A percentile compares a stretch with the other conserved stretches of the same genome.
Conservation (phyloP, 2,888 invertebrate genomes). For the Brachylomia viminalis region DNA sequence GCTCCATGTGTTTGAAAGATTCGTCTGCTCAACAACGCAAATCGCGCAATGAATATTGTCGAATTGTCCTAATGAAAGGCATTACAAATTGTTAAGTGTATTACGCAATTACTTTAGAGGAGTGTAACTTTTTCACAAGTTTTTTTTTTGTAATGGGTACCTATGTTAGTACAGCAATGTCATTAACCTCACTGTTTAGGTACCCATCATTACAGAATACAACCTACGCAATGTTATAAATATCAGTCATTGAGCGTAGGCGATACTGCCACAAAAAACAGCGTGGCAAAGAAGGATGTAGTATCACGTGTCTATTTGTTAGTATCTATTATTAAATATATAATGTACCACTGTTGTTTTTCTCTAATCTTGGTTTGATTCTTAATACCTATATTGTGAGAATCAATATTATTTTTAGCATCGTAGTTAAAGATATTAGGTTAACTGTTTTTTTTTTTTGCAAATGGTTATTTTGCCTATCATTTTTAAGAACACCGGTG, state of each 20-base stretch:
- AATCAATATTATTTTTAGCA: constrained; percentile 5
- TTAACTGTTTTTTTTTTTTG: background rate
- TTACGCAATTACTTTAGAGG: background rate
- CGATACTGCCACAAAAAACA: constrained; percentile 14
- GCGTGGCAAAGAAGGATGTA: constrained; percentile 14
- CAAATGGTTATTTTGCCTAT: background rate
- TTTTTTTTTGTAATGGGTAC: constrained; percentile 11
- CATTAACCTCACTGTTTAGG: constrained; percentile 3
- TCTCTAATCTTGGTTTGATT: background rate
- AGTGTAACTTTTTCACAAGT: background rate
- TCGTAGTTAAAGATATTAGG: constrained; percentile 5
- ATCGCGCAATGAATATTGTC: background rate
- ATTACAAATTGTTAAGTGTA: background rate
- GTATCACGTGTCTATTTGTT: background rate
- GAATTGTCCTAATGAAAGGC: background rate
- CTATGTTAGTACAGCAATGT: constrained; percentile 7
- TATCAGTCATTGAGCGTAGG: background rate
- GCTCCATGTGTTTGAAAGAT: background rate
- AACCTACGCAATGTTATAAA: constrained; percentile 8
- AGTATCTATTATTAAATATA: background rate
- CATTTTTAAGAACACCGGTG: background rate
- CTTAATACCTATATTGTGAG: background rate
- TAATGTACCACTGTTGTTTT: constrained; percentile 1
- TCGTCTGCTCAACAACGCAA: background rate
- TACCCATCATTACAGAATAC: constrained; percentile 12